Base-by-base conservation (phyloP, 2,888 invertebrate species). In the Hirtodrosophila trivittata region DNA sequence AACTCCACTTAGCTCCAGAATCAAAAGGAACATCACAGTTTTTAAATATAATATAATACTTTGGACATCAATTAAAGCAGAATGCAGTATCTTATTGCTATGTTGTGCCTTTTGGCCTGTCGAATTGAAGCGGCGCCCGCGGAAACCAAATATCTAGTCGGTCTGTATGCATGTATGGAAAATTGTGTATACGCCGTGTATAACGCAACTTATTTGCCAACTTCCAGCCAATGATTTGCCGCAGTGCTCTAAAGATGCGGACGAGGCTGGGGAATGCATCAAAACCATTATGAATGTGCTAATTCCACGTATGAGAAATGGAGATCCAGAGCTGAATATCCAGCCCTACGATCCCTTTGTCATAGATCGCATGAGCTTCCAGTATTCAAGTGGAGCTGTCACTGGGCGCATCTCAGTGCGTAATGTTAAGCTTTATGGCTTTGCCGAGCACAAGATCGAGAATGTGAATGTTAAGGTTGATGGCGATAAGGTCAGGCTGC, bases 241-340 rank as follows among this genome's bases (percentile, higher is more conserved):
- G 64, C 89, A 92, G 50, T 94, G 94, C 76, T 88, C 91, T 32
- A 90, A 92, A 62, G 92, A 92, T 64, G 92, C 92, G 28, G 90
- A 91, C 1, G 91, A 93, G 30, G 90, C 93, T 5, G 92, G 93
- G 70, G 92, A 92, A 10, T 94, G 94, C 71, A 83, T 94, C 30
- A 90, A 91, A 52, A 91, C 92, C 0, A 92, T 92, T 0, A 91
- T 94, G 1, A 92, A 92, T 76, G 82, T 89, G 0, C 91, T 93
- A 9, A 74, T 93, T 12, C 89, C 89, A 1, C 87, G 87, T 1
- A 18, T 81, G 4, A 77, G 86, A 75, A 66, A 87, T 57, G 91
- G 91, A 50, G 85, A 85, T 57, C 74, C 85, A 21, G 76, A 82
- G 21, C 66, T 90, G 0, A 86, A 87, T 10, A 82, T 91, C 38